Base-by-base conservation (phyloP, 1,140 invertebrate species). In the Drosophila auraria region DNA sequence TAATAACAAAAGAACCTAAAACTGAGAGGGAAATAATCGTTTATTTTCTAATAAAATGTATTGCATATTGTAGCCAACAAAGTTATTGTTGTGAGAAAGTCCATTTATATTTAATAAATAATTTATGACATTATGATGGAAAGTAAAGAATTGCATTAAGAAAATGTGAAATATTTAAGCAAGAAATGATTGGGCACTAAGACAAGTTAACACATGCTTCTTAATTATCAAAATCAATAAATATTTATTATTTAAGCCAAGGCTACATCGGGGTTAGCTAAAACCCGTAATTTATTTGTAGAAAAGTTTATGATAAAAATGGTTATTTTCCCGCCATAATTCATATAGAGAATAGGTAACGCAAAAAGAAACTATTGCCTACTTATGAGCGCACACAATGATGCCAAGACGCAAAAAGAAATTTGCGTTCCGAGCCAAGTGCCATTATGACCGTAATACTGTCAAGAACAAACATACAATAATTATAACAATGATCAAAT, bases 401-500 rank as follows among this genome's bases (percentile, higher is more conserved):
- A n/a, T 30, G 2, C 42, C 14, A 49, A 49, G 38, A 40, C 2
- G 20, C 17, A 12, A 25, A 47, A 17, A 23, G 33, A 2, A 45
- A 44, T 53, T 42, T 23, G 27, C 38, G 0, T 70, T 40, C 11
- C n/a, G 14, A 5, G 23, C 12, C 30, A 54, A 44, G 9, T 50
- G 33, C 9, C 59, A 64, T 75, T 64, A 64, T 54, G 36, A 38
- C 50, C 42, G 38, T 40, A 58, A 59, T 15, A 44, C 61, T 42
- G 62, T 38, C 38, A 50, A 77, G 53, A 68, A 60, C 61, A 58
- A 76, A 47, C 61, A 54, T 38, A 68, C 50, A 47, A 68, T 56
- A 61, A 77, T 68, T 77, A 78, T 78, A 65, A 72, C 56, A 33
- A 72, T 44, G 53, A 63, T 71, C 66, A 72, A 53, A 79, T 71